Conservation (phyloP, 2,888 invertebrate genomes). For the Nomada lathburiana region DNA sequence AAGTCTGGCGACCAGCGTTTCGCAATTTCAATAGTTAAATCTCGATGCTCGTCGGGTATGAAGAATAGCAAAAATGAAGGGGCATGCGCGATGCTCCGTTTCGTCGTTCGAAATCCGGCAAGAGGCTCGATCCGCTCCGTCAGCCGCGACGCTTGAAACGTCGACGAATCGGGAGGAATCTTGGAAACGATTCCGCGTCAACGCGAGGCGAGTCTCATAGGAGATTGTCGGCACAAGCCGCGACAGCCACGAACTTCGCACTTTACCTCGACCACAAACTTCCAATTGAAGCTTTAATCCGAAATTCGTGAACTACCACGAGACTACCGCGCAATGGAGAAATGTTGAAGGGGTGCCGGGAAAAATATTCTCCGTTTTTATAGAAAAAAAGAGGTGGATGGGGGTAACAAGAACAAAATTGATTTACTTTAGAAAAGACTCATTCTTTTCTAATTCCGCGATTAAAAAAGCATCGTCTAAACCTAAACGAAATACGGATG, state of each 20-base stretch:
- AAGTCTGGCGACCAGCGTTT: slow-evolving; percentile 44
- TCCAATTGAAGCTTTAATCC: slow-evolving; percentile 41
- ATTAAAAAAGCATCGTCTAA: too few species aligned
- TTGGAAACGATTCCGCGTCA: slow-evolving; percentile 37
- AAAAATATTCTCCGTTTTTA: slow-evolving; percentile 10
- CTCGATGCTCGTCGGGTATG: slow-evolving; percentile 29
- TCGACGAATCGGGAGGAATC: slow-evolving; percentile 34
- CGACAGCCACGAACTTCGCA: slow-evolving; percentile 40
- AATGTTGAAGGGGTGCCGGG: not conserved
- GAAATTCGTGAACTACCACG: slow-evolving; percentile 29
- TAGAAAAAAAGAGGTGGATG: not conserved
- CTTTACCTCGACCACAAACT: slow-evolving; percentile 41
- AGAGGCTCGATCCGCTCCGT: slow-evolving; percentile 12
- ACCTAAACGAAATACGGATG: too few species aligned
- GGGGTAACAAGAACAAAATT: too few species aligned
- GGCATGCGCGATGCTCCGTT: slow-evolving; percentile 36
- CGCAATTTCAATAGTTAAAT: slow-evolving; percentile 48
- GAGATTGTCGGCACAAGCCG: slow-evolving; percentile 18
- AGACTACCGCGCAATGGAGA: slow-evolving; percentile 32
- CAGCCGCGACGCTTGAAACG: slow-evolving; percentile 15
- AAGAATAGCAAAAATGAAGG: slow-evolving; percentile 58
- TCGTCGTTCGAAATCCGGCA: slow-evolving; percentile 39
- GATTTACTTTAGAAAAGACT: too few species aligned
- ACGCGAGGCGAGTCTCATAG: slow-evolving; percentile 26
- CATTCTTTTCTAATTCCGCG: too few species aligned